phyloP scores from a whole-genome alignment of 1,140 invertebrate genomes.

The Pseudobourletiella spinata region DNA sequence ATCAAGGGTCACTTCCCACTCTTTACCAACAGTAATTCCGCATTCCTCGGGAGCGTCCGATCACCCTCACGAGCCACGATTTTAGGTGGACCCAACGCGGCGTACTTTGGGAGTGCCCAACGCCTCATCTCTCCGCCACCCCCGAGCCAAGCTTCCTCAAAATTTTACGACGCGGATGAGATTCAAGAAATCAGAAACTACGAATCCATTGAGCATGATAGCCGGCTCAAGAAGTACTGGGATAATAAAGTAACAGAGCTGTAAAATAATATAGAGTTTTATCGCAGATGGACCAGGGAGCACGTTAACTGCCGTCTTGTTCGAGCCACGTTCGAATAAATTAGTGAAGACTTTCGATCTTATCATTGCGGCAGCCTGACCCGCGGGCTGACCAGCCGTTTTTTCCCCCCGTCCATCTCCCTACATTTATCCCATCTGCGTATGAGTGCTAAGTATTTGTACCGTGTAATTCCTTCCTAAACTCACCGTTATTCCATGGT shows the following conservation, averaged over 20 bases:
- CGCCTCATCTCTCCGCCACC: slow-evolving; percentile 38
- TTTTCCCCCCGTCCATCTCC: no score
- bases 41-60: slow-evolving; percentile 23
- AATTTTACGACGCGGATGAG: slow-evolving; percentile 23
- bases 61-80: slow-evolving; percentile 13
- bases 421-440: no score
- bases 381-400: no score
- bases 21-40: slow-evolving; percentile 18
- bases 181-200: slow-evolving; percentile 32
- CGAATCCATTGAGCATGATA: slow-evolving; percentile 31
- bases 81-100: slow-evolving; percentile 66
- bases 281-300: no score
- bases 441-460: no score
- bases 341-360: no score
- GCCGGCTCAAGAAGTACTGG: slow-evolving; percentile 34
- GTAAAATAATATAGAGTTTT: slow-evolving; percentile 2
- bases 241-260: slow-evolving; percentile 36
- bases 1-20: slow-evolving; percentile 15
- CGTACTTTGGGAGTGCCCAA: slow-evolving; percentile 74
- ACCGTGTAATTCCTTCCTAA: no score
- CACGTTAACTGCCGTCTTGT: no score
- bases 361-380: no score
- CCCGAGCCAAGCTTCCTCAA: not conserved
- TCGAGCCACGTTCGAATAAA: no score
- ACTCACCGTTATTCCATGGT: no score